Percentiles rank a stretch among this genome's conserved stretches.
Conservation (phyloP, 2,797 vertebrate genomes). For the Brotula barbata region DNA sequence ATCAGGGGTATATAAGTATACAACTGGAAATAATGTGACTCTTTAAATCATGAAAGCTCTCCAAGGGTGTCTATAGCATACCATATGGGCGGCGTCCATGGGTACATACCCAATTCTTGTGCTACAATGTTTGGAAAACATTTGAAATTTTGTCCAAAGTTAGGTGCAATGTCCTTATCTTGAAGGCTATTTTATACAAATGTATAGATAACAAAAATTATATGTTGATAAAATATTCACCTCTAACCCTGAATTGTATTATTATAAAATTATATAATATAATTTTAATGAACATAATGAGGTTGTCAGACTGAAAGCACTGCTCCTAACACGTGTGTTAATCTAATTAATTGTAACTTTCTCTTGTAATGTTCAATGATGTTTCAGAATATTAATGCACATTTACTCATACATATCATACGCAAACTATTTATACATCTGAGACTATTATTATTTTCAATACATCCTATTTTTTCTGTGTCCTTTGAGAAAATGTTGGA, state of each 20-base stretch:
- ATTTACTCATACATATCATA: conserved; percentile 21
- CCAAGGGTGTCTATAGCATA: neutral
- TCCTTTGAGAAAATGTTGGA: conserved; percentile 14
- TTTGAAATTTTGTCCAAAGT: conserved; percentile 24
- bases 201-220: no score
- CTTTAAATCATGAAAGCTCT: neutral
- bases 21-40: neutral
- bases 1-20: no score
- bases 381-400: conserved; percentile 25
- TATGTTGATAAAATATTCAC: conserved; percentile 62
- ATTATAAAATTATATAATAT: neutral
- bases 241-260: conserved; percentile 16
- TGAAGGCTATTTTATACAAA: conserved; percentile 1
- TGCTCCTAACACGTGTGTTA: conserved; percentile 18
- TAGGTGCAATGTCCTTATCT: conserved; percentile 15
- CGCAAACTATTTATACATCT: conserved; percentile 29
- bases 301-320: conserved; percentile 15
- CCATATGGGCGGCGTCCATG: neutral
- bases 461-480: conserved; percentile 31
- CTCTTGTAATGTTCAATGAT: conserved; percentile 39
- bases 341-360: conserved; percentile 38
- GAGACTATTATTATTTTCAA: conserved; percentile 9
- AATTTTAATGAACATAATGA: neutral
- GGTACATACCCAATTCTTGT: conserved; percentile 7
- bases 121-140: conserved; percentile 3